Evolutionary conservation across 2,113 vertebrate species (phyloP), one percentile per base, ranked within the genome.

Genomic region (Lethenteron reissneri): DNA sequence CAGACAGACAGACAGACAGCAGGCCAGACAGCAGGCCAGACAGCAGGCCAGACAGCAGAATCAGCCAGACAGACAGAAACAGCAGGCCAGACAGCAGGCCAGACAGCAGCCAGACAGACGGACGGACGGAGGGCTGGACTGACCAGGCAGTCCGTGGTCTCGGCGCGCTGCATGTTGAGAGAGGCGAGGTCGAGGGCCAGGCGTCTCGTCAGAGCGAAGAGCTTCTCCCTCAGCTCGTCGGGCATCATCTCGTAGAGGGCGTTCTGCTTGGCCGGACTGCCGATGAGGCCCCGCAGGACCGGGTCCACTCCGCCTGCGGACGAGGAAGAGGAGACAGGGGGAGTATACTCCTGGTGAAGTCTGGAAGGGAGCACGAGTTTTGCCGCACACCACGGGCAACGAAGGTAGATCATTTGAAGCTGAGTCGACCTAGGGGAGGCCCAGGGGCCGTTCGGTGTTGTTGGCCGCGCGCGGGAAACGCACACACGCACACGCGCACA

Each of bases 181-280:
- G 84, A 72, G 0, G 80, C 78, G 14, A 96, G 76, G 73, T 90
- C 87, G 74, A 87, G 75, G 2, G 84, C 82, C 74, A 84, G 78
- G 11, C 81, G 83, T 1, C 87, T 88, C 73, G 86, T 87, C 88
- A 70, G 83, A 75, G 75, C 59, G 58, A 90, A 92, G 3, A 95
- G 78, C 59, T 2, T 74, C 4, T 95, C 85, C 74, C 83, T 78
- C 58, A 95, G 75, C 21, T 87, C 85, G 0, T 84, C 71, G 73
- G n/a, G 83, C 17, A 90, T 1, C 80, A 89, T 84, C 73, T 86
- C 79, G 71, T 84, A 75, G 76, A 88, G 86, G 0, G 75, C 80
- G 77, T 82, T 83, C 74, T 88, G 78, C 75, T 89, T 89, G 74
- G 88, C 82, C 0, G 77, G 84, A 2, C 74, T 80, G 9, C 78